Evolutionary conservation across 2,888 invertebrate genomes (phyloP), one percentile per base, ranked within the genome.

Genomic region (Caenorhabditis japonica): DNA sequence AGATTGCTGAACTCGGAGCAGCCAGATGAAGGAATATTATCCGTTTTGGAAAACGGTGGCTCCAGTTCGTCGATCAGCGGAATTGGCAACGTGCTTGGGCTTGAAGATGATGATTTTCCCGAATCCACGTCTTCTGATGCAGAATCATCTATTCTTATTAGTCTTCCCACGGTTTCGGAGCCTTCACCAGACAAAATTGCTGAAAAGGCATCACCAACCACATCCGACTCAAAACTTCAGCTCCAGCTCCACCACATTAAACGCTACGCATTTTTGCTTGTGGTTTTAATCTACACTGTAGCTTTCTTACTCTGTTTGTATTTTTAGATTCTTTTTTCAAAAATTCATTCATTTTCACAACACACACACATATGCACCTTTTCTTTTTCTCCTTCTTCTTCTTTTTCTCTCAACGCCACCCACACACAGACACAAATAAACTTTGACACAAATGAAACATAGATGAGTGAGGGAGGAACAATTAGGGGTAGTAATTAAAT

Each of bases 241-340:
- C 10, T 41, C 0, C 79, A 82, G 66, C 61, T 82, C 8, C 71
- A 76, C 43, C 59, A 62, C 34, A 51, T 82, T 43, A 68, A 77
- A 41, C 74, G 82, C 7, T 51, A 43, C 41, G 12, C 49, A 12
- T 82, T 82, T 58, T 55, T 72, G 27, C 8, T 77, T 8, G 61
- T 46, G 34, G 43, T 70, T 15, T n/a, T 78, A 5, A 19, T 73
- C 19, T 80, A 79, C 49, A 12, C 72, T 3, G 19, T 73, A 21
- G 55, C 68, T 10, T 33, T 77, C 12, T 61, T 76, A 1, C 36
- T 72, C 34, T 69, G 72, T 30, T 33, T 72, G 30, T 51, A 23
- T 25, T 19, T 46, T 38, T 59, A 25, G 38, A 3, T 19, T 56
- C 3, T 46, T 19, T 25, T 25, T 25, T 17, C 23, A 25, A 17